Conservation (phyloP, 2,113 vertebrate genomes). For the Dasyornis broadbenti region DNA sequence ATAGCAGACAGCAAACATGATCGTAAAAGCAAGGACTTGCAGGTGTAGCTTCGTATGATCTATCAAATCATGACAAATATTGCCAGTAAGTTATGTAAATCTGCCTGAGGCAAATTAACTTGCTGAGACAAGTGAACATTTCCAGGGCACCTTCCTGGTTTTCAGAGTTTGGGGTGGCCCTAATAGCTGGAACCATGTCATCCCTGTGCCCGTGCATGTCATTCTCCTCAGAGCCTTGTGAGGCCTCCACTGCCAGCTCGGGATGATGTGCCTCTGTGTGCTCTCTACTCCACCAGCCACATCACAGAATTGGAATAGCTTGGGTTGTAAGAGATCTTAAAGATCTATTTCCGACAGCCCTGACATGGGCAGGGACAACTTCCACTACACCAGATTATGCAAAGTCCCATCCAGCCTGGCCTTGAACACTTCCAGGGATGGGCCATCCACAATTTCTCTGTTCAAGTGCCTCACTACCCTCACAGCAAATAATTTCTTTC, state of each 20-base stretch:
- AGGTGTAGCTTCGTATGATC: neutral
- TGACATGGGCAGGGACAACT: neutral
- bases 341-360: neutral
- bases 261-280: neutral
- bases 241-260: neutral
- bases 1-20: neutral
- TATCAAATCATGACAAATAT: neutral
- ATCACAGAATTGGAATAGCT: neutral
- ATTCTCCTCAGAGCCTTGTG: neutral
- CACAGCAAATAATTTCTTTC: neutral
- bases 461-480: neutral
- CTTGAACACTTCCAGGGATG: neutral
- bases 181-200: neutral
- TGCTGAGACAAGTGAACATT: neutral
- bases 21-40: neutral
- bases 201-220: fast-evolving
- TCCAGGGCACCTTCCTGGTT: neutral
- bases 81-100: neutral
- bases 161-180: neutral
- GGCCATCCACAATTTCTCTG: neutral
- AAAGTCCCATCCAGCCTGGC: neutral
- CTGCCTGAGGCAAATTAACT: neutral
- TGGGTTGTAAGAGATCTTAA: too few species aligned
- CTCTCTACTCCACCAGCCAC: neutral
- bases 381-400: neutral